Evolutionary conservation across 2,113 vertebrate species (phyloP), one percentile per base, ranked within the genome.

Genomic region (Nothocercus nigrocapillus): DNA sequence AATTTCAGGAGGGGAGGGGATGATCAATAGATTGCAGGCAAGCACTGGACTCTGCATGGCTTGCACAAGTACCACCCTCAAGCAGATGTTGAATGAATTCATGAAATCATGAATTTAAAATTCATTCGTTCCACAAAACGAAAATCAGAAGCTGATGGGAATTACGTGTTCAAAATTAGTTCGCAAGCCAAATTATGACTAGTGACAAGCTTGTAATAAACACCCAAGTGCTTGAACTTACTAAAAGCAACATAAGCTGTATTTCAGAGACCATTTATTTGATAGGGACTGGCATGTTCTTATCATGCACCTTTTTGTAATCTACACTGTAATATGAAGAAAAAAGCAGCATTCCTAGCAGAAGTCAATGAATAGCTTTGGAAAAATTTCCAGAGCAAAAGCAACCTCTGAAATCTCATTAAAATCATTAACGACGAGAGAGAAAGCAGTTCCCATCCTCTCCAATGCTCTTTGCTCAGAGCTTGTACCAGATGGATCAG

Each of bases 371-470:
- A 90, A 62, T 34, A 53, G n/a, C 17, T 73, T 69, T 77, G 47
- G 66, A 58, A 95, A 86, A 9, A 69, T 84, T 86, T 84, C 62
- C 69, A 96, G 62, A 82, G 9, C 3, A 54, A 85, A 89, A 75
- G 38, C n/a, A 90, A 38, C 40, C 62, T 94, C 84, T 79, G 81
- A 85, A 94, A 95, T 63, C 36, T 63, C 54, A 73, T 88, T 92
- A 70, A 40, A 58, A 76, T 85, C n/a, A 80, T 79, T 94, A 96
- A 90, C 22, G 40, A 84, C 62, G 72, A 62, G 88, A 76, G 2
- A 19, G 89, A 92, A 83, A 53, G n/a, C 80, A 92, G 69, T 69
- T 89, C 88, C 54, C 44, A 89, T 49, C 27, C 81, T 73, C 84
- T 51, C 77, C 89, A 87, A 85, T 16, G 21, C 28, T 79, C 77